Evolutionary conservation across 2,888 invertebrate species (phyloP), one percentile per base, ranked within the genome.

Genomic region (Diadegma fenestrale): DNA sequence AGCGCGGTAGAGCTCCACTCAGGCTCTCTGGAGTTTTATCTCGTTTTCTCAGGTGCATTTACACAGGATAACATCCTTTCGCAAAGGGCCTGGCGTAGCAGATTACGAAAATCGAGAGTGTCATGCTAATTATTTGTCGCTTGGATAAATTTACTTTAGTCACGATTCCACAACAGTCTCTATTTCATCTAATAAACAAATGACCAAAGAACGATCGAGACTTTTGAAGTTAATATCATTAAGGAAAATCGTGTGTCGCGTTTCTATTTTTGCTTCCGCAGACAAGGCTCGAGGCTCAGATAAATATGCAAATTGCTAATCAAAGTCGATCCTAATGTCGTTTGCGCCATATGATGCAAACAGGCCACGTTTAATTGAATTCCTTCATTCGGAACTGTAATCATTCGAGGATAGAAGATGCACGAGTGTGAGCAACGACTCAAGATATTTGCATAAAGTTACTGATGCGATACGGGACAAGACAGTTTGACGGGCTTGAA

Each of bases 61-160:
- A 51, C 77, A 71, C 51, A 19, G 19, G 17, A 37, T 19, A 64
- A 64, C 45, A 66, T 37, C 10, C 37, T 17, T 19, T 19, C 17
- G 19, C 37, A 37, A 1, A 33, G 37, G 19, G 41, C 14, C 37
- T 66, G 37, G 37, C 17, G n/a, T 48, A 43, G 58, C 66, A 43
- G 81, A 17, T 37, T 58, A 69, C 76, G 81, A 76, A 82, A 82
- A 82, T 82, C 76, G 6, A 48, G 63, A 82, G 71, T 51, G 63
- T 54, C 82, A 30, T 30, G 76, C 51, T 19, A 75, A 48, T 48
- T 17, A 81, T 81, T 76, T 63, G 71, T 41, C 76, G 69, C 37
- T 37, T 82, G 69, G 76, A 76, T 76, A 48, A 63, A 82, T 82
- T 63, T 10, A 37, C 37, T 37, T 1, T 1, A 37, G 37, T 37